Percentiles rank a stretch among this genome's conserved stretches.
phyloP scores from a whole-genome alignment of 1,140 invertebrate genomes.

The Euwallacea similis region DNA sequence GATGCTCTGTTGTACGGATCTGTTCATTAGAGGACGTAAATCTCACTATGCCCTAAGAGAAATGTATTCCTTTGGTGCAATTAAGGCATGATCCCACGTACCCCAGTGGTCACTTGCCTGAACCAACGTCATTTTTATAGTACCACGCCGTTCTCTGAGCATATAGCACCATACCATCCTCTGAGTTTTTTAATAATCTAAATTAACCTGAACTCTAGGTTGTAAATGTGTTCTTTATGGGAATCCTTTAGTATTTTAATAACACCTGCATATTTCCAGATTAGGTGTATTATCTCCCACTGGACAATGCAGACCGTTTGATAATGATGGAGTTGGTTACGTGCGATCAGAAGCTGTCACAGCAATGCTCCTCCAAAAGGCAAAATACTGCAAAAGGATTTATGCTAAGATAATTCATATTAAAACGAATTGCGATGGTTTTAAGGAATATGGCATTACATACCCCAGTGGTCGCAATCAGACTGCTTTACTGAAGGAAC shows the following conservation, averaged over 20 bases:
- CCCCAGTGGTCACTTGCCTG: too few species aligned
- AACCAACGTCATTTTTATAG: too few species aligned
- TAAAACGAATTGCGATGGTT: slow-evolving; percentile 82
- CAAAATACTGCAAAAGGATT: slow-evolving; percentile 73
- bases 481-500: slow-evolving; percentile 74
- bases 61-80: too few species aligned
- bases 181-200: too few species aligned
- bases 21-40: too few species aligned
- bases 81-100: too few species aligned
- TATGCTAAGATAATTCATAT: slow-evolving; percentile 62
- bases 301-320: slow-evolving; percentile 88
- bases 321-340: slow-evolving; percentile 76
- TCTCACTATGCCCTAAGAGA: too few species aligned
- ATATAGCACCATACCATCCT: too few species aligned
- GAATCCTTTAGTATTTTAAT: not conserved
- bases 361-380: slow-evolving; percentile 79
- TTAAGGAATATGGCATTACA: slow-evolving; percentile 77
- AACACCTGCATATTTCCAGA: slow-evolving; percentile 50
- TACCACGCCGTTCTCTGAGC: too few species aligned
- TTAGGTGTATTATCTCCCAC: slow-evolving; percentile 83
- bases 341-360: slow-evolving; percentile 74
- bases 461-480: slow-evolving; percentile 88
- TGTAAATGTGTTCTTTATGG: too few species aligned
- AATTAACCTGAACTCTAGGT: too few species aligned
- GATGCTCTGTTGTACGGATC: too few species aligned